A percentile compares a stretch with the other conserved stretches of the same genome.
These are phyloP conservation scores for Andrena hattorfiana DNA, from an alignment of 2,888 invertebrate genomes.

Conservation along the genomic window DNA sequence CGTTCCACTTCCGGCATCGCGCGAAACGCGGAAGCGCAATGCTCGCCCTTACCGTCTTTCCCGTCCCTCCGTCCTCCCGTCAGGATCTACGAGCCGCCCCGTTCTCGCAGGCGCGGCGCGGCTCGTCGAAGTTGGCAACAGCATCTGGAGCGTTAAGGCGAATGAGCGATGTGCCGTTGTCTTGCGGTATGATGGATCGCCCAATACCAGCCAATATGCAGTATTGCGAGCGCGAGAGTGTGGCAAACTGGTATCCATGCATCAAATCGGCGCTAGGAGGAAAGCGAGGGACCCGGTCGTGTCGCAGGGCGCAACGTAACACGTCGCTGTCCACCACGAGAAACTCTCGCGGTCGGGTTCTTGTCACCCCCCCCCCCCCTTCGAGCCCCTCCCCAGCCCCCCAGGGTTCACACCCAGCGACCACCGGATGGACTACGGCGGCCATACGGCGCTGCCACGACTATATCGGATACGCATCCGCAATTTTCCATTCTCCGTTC, in stretches of 20 bases:
- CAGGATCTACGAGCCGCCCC: constrained; percentile 1
- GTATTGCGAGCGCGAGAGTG: constrained; percentile 75
- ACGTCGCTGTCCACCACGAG: constrained; percentile 10
- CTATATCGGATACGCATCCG: constrained; percentile 37
- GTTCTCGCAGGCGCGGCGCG: constrained; percentile 7
- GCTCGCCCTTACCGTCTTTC: constrained; percentile 9
- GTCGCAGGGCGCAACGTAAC: constrained; percentile 45
- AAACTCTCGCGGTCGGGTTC: constrained; percentile 43
- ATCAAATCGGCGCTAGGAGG: constrained; percentile 73
- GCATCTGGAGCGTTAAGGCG: constrained; percentile 79
- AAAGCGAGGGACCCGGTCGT: constrained; percentile 11
- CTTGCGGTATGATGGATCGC: constrained; percentile 80
- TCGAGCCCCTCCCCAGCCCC: neutral
- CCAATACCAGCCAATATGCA: constrained; percentile 81
- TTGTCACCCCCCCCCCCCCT: constrained; percentile 28
- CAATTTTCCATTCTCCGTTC: constrained; percentile 46
- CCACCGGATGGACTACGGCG: constrained; percentile 3
- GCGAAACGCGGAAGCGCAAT: constrained; percentile 61
- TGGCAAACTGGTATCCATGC: constrained; percentile 80
- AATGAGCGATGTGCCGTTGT: constrained; percentile 80
- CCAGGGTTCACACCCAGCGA: neutral
- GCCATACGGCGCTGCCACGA: constrained; percentile 49
- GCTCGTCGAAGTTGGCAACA: constrained; percentile 74
- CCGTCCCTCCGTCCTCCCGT: neutral
- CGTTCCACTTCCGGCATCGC: constrained; percentile 70